Conservation (phyloP, 2,888 invertebrate genomes). For the Polymixis flavicincta region DNA sequence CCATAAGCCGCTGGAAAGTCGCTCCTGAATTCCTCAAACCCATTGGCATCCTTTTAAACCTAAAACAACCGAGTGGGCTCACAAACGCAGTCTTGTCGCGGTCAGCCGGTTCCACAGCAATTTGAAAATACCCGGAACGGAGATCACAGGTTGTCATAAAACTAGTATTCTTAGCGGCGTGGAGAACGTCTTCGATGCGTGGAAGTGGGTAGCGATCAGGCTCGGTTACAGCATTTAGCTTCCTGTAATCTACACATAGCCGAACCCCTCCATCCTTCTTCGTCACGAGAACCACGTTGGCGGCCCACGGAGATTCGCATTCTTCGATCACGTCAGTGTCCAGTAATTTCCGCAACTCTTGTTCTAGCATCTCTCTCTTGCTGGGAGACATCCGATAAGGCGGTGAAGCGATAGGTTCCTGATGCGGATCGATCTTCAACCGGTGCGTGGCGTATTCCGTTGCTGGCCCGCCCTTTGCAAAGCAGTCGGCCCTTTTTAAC, state of each 20-base stretch:
- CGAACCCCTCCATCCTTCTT: slow-evolving; percentile 61
- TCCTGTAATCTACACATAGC: slow-evolving; percentile 67
- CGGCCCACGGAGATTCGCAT: no score
- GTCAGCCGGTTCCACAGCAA: slow-evolving; percentile 38
- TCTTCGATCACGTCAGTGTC: no score
- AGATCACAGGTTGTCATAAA: slow-evolving; percentile 53
- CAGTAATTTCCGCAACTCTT: no score
- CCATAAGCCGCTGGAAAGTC: slow-evolving; percentile 64
- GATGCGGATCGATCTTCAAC: no score
- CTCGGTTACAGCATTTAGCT: slow-evolving; percentile 50
- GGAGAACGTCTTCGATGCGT: slow-evolving; percentile 63
- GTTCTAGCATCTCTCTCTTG: no score
- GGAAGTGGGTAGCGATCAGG: slow-evolving; percentile 39
- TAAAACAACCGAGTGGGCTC: slow-evolving; percentile 50
- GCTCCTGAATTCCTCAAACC: slow-evolving; percentile 60
- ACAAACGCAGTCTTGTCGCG: slow-evolving; percentile 59
- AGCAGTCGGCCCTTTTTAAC: no score
- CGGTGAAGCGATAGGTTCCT: no score
- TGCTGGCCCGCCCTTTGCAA: no score
- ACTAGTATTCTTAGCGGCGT: slow-evolving; percentile 54
- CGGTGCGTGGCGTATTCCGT: no score
- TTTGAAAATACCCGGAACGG: neutral
- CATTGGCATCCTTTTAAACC: slow-evolving; percentile 63
- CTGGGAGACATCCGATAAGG: no score
- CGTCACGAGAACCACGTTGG: no score